Evolutionary conservation across 2,797 vertebrate genomes (phyloP).

Genomic region (Acropternis orthonyx): DNA sequence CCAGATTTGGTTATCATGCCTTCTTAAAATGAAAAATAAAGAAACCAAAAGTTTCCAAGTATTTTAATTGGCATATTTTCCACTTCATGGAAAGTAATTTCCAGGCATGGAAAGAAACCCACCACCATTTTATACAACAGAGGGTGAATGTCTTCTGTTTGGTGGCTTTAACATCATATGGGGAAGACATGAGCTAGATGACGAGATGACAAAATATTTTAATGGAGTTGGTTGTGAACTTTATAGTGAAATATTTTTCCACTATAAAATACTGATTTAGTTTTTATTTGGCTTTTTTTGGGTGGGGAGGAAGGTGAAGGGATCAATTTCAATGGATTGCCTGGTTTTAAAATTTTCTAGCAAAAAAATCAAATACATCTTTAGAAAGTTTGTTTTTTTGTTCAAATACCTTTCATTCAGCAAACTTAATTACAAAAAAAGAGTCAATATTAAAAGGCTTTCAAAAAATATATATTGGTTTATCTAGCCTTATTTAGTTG

Average conservation of each 20-base stretch:
- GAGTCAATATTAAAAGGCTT: not conserved
- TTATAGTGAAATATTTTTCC: not conserved
- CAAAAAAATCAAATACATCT: not conserved
- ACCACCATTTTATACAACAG: not conserved
- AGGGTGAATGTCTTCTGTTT: fast-evolving
- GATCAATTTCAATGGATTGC: not conserved
- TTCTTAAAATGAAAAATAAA: not conserved
- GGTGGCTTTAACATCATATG: not conserved
- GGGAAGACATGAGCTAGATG: not conserved
- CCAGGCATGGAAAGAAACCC: not conserved
- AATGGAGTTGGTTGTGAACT: not conserved
- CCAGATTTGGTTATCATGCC: not conserved
- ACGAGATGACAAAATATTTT: not conserved
- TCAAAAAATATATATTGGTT: not conserved
- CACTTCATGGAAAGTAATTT: not conserved
- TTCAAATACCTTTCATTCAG: not conserved
- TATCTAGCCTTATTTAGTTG: not conserved
- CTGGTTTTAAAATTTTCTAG: not conserved
- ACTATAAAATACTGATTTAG: not conserved
- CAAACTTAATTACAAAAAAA: not conserved
- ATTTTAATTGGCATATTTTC: not conserved
- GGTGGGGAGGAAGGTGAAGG: too few species aligned
- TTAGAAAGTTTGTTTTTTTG: not conserved
- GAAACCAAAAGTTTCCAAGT: not conserved
- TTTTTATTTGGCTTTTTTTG: not conserved